These are phyloP conservation scores for Sander vitreus DNA, from an alignment of 2,113 vertebrate genomes.

Conservation along the genomic window DNA sequence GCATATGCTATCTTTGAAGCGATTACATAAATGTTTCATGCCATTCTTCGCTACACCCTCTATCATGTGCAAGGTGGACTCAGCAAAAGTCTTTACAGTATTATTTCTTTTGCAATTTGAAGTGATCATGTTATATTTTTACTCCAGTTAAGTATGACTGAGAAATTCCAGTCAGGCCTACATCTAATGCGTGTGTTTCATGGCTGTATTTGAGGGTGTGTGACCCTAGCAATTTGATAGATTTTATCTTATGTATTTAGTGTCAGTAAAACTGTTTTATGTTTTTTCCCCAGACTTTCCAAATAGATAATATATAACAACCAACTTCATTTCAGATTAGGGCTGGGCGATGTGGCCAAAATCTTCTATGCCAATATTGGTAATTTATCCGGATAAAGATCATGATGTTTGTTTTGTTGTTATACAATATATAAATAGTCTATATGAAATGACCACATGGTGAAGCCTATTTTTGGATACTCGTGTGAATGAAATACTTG, in stretches of 20 bases:
- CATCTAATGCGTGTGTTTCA: background rate
- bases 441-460: no score
- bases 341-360: no score
- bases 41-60: conserved; percentile 48
- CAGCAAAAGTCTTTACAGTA: background rate
- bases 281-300: background rate
- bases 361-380: no score
- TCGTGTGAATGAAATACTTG: no score
- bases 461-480: no score
- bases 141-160: background rate
- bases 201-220: background rate
- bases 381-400: no score
- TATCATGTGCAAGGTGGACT: background rate
- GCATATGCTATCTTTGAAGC: conserved; percentile 42
- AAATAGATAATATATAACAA: background rate
- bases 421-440: no score
- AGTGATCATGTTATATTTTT: conserved; percentile 22
- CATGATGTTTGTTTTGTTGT: no score
- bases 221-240: no score
- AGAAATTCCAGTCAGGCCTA: background rate
- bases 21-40: conserved; percentile 40
- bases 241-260: background rate
- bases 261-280: background rate
- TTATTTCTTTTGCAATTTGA: conserved; percentile 36
- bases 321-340: background rate